Percentiles rank a stretch among this genome's conserved stretches.
These are phyloP conservation scores for Caerostris darwini DNA, from an alignment of 1,140 invertebrate species.

Conservation along the genomic window DNA sequence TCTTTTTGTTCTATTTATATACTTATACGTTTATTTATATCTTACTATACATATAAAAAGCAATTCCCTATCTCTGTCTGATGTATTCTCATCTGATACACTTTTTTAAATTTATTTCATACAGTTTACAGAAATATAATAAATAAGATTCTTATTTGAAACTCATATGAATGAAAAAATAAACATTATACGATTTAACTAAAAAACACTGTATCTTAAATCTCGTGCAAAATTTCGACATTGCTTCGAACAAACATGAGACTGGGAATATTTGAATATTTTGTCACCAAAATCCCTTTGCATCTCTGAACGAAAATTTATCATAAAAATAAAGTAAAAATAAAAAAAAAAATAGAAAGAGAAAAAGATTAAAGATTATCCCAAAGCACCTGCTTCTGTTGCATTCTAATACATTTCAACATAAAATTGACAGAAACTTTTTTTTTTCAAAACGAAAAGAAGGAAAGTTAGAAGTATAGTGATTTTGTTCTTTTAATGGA, in stretches of 20 bases:
- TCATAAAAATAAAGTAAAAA: background rate
- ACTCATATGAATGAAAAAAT: too few species aligned
- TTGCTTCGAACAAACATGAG: background rate
- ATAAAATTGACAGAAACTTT: background rate
- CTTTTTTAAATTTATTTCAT: too few species aligned
- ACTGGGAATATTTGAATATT: background rate
- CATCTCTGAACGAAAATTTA: background rate
- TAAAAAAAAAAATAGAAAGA: background rate
- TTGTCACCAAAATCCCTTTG: background rate
- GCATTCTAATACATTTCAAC: background rate
- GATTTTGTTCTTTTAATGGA: background rate
- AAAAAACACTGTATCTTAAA: too few species aligned
- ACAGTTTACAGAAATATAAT: too few species aligned
- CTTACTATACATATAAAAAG: too few species aligned
- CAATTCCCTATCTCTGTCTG: too few species aligned
- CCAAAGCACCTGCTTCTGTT: background rate
- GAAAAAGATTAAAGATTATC: slow-evolving; percentile 25
- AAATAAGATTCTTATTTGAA: too few species aligned
- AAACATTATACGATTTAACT: too few species aligned
- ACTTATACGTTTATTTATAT: too few species aligned
- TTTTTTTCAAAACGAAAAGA: background rate
- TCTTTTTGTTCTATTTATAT: too few species aligned
- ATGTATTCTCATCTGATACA: too few species aligned
- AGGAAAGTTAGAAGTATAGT: background rate
- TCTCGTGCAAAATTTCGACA: background rate